Conservation (phyloP, 1,140 invertebrate species). For the Uloborus diversus region DNA sequence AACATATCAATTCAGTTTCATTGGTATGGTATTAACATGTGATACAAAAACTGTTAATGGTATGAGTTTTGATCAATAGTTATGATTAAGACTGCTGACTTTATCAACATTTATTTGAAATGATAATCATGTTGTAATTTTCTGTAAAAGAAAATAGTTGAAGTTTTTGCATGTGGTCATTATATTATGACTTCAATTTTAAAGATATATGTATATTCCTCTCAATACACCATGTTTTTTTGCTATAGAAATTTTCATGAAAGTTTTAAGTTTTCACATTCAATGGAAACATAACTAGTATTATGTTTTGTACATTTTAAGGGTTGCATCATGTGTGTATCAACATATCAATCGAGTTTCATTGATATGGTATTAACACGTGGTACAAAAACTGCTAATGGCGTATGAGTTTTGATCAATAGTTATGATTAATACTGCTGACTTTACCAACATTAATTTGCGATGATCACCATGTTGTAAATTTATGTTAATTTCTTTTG, state of each 20-base stretch:
- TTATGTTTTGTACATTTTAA: background rate
- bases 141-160: background rate
- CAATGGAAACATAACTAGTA: background rate
- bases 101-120: background rate
- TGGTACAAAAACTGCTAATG: constrained; percentile 26
- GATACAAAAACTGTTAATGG: background rate
- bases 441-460: constrained; percentile 9
- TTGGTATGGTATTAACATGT: background rate
- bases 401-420: constrained; percentile 9
- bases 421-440: constrained; percentile 37
- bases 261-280: background rate
- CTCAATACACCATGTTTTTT: background rate
- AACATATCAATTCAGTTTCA: background rate
- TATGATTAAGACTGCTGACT: background rate
- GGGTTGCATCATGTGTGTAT: constrained; percentile 36
- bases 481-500: background rate
- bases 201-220: background rate
- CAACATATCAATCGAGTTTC: constrained; percentile 11
- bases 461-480: background rate
- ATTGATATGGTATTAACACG: constrained; percentile 31
- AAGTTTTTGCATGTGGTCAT: background rate
- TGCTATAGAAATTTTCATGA: background rate
- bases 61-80: background rate
- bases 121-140: background rate
- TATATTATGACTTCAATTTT: background rate